A percentile compares a stretch with the other conserved stretches of the same genome.
Conservation (phyloP, 2,888 invertebrate species). For the Sarcophaga carnaria region DNA sequence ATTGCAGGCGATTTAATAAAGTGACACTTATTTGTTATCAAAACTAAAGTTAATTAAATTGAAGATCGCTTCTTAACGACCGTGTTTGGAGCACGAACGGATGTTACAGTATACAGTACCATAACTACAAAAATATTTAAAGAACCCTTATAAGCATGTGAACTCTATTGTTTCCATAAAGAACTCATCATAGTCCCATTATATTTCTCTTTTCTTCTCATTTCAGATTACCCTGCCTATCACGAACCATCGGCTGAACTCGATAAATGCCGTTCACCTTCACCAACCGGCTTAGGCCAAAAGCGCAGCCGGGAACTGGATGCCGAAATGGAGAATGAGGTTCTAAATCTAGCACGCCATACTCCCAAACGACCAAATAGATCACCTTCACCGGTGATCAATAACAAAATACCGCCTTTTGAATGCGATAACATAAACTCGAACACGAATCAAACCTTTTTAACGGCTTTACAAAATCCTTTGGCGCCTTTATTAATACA, state of each 20-base stretch:
- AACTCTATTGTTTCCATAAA: not conserved
- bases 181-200: not conserved
- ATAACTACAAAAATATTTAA: too few relatives aligned
- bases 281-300: conserved; percentile 75
- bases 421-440: conserved; percentile 53
- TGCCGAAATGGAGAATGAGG: conserved; percentile 73
- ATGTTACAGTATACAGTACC: too few relatives aligned
- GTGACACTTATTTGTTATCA: too few relatives aligned
- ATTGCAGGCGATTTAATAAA: too few relatives aligned
- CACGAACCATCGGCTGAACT: conserved; percentile 70
- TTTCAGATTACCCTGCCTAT: conserved; percentile 77
- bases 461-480: conserved; percentile 76
- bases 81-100: too few relatives aligned
- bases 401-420: conserved; percentile 19
- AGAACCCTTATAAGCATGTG: too few relatives aligned
- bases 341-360: conserved; percentile 76
- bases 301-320: conserved; percentile 75
- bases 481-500: conserved; percentile 77
- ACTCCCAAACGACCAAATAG: conserved; percentile 73
- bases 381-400: conserved; percentile 53
- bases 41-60: too few relatives aligned
- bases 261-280: conserved; percentile 62
- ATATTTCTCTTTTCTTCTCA: conserved; percentile 16
- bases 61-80: too few relatives aligned
- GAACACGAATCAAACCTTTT: conserved; percentile 59